Conservation (phyloP, 2,797 vertebrate genomes). For the Steatocranus sp. region DNA sequence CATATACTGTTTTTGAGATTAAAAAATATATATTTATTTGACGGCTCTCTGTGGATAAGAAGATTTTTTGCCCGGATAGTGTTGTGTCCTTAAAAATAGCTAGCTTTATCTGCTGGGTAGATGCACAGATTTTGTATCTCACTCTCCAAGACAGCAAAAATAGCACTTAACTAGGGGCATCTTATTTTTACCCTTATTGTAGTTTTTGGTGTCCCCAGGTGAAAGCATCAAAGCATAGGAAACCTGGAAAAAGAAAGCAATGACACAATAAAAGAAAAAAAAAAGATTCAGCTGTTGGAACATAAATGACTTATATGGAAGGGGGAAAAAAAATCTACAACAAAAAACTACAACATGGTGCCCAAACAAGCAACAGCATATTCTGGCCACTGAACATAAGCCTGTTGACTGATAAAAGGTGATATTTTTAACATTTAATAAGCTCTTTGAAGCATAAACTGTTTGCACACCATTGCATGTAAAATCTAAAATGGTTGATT, state of each 20-base stretch:
- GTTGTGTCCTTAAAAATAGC: constrained; percentile 27
- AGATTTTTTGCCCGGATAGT: not conserved
- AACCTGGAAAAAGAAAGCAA: not conserved
- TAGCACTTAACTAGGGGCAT: not conserved
- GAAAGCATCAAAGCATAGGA: constrained; percentile 3
- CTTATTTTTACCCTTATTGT: not conserved
- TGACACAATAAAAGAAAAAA: not conserved
- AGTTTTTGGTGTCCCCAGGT: not conserved
- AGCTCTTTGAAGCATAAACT: not conserved
- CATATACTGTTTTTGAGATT: constrained; percentile 16
- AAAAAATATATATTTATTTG: not conserved
- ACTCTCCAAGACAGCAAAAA: not conserved
- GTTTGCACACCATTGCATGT: not conserved
- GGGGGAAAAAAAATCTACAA: not conserved
- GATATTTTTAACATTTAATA: not conserved
- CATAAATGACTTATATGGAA: not conserved
- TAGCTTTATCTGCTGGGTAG: constrained; percentile 9
- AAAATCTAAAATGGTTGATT: not conserved
- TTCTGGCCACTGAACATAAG: not conserved
- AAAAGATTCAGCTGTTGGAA: not conserved
- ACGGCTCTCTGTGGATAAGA: not conserved
- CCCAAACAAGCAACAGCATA: not conserved
- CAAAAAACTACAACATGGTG: not conserved
- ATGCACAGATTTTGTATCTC: not conserved
- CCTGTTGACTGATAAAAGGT: not conserved